Conservation (phyloP, 92 coral and sea anemone genomes). For the Palythoa grandis region DNA sequence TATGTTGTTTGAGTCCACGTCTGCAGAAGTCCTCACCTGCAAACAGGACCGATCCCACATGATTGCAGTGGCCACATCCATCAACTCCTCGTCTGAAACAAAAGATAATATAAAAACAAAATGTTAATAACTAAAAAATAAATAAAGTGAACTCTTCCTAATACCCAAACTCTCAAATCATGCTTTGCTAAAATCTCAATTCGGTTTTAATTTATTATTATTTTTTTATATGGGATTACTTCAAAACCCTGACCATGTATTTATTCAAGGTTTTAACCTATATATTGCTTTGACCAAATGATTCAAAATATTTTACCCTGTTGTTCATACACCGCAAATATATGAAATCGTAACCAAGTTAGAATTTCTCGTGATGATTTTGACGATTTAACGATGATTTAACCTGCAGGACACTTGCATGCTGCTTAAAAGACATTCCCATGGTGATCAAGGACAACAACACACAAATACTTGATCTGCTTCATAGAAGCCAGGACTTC, state of each 20-base stretch:
- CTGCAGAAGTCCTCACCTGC: slow-evolving; percentile 56
- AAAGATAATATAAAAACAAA: too few species aligned
- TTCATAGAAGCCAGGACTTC: slow-evolving; percentile 66
- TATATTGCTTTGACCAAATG: background rate
- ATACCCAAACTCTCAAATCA: background rate
- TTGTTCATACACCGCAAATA: too few species aligned
- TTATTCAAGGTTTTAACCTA: background rate
- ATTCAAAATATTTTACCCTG: slow-evolving; percentile 41
- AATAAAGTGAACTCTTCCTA: background rate
- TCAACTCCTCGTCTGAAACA: slow-evolving; percentile 55
- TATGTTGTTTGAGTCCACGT: slow-evolving; percentile 36
- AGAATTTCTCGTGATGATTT: too few species aligned
- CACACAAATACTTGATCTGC: slow-evolving; percentile 32
- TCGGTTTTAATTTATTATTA: background rate
- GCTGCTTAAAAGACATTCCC: slow-evolving; percentile 37
- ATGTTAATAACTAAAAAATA: background rate
- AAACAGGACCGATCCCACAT: slow-evolving; percentile 55
- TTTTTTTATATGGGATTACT: too few species aligned
- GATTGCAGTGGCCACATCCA: slow-evolving; percentile 57
- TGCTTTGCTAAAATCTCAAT: too few species aligned
- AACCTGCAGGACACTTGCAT: slow-evolving; percentile 71
- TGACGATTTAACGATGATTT: too few species aligned
- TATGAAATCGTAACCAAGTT: too few species aligned
- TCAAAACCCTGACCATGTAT: background rate
- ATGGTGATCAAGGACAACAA: background rate